Conservation (phyloP, 2,113 vertebrate genomes). For the Oreochromis tanganicae region DNA sequence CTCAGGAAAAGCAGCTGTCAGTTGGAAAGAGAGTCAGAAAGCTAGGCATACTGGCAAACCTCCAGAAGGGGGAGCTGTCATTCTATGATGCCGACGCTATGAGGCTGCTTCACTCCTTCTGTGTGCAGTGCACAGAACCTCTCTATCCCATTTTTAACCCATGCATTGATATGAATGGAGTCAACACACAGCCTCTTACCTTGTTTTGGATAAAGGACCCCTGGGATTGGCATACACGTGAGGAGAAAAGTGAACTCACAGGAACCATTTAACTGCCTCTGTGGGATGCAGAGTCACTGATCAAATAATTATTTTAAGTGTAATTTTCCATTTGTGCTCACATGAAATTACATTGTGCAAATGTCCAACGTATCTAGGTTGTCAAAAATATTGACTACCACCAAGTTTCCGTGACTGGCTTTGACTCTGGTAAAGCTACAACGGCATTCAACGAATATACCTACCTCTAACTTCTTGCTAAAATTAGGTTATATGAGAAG, state of each 20-base stretch:
- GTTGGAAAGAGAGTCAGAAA: conserved; percentile 51
- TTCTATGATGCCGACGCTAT: conserved; percentile 60
- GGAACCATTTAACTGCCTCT: neutral
- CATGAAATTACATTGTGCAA: neutral
- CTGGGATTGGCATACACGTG: conserved; percentile 22
- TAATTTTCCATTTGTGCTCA: neutral
- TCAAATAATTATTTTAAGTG: neutral
- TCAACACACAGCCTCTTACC: conserved; percentile 58
- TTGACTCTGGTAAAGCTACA: neutral
- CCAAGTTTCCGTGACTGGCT: neutral
- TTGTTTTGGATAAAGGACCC: conserved; percentile 55
- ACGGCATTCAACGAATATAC: neutral
- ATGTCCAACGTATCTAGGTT: neutral
- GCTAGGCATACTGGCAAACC: conserved; percentile 50
- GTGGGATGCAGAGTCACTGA: neutral
- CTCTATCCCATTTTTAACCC: conserved; percentile 65
- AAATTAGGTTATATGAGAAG: neutral
- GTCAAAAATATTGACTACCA: neutral
- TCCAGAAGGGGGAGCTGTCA: conserved; percentile 64
- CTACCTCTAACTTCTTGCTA: neutral
- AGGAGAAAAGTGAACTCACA: neutral
- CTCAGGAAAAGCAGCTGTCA: conserved; percentile 53
- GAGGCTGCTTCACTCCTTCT: conserved; percentile 54
- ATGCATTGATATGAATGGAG: conserved; percentile 57
- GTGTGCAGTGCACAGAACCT: conserved; percentile 35